These are phyloP conservation scores for Porites rus DNA, from an alignment of 92 coral and sea anemone genomes.

Conservation along the genomic window DNA sequence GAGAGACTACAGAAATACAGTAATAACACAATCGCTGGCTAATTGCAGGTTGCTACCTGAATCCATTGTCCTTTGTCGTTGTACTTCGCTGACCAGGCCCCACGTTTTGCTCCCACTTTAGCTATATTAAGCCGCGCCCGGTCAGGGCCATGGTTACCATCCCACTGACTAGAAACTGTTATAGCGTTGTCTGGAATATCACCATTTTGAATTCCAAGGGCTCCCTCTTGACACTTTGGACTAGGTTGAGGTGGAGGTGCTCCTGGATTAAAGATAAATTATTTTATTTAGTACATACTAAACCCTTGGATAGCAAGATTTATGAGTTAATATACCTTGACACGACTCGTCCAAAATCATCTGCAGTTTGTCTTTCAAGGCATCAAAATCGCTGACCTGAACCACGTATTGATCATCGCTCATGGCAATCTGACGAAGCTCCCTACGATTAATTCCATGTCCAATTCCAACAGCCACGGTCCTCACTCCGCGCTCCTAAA, in stretches of 20 bases:
- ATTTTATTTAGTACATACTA: background rate
- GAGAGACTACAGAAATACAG: no score
- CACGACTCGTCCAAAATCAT: slow-evolving; percentile 73
- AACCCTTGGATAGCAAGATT: background rate
- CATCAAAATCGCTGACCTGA: slow-evolving; percentile 72
- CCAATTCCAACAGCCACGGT: slow-evolving; percentile 84
- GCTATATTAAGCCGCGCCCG: slow-evolving; percentile 71
- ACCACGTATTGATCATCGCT: slow-evolving; percentile 64
- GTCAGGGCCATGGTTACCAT: slow-evolving; percentile 73
- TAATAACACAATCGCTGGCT: no score
- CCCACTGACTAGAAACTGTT: slow-evolving; percentile 72
- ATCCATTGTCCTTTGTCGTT: slow-evolving; percentile 79
- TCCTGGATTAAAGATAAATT: slow-evolving; percentile 17
- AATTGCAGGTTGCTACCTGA: slow-evolving; percentile 41
- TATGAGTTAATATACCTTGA: slow-evolving; percentile 48
- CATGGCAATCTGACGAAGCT: slow-evolving; percentile 82
- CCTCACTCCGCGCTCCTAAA: slow-evolving; percentile 68
- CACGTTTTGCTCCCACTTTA: slow-evolving; percentile 44
- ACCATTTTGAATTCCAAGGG: slow-evolving; percentile 64
- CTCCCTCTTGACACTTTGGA: slow-evolving; percentile 62
- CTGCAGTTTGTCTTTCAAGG: slow-evolving; percentile 66
- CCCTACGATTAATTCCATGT: slow-evolving; percentile 52
- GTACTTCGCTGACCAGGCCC: slow-evolving; percentile 80
- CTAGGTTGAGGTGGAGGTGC: slow-evolving; percentile 67
- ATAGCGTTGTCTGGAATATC: slow-evolving; percentile 61